These are phyloP conservation scores for Batillaria attramentaria DNA, from an alignment of 1,140 invertebrate species.

Conservation along the genomic window DNA sequence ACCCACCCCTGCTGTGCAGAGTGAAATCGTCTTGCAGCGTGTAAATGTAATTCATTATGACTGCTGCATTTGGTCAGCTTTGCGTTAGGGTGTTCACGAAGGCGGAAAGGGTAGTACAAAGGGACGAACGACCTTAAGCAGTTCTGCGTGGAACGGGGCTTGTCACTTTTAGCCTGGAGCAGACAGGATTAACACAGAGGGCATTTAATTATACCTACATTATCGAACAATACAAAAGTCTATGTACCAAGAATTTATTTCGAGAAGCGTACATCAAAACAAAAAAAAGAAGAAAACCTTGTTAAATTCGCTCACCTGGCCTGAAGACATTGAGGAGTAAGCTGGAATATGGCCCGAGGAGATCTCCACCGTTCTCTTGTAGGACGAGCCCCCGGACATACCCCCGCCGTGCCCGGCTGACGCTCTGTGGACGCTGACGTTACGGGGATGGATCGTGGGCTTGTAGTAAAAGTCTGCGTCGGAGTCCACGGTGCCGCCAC, in stretches of 20 bases:
- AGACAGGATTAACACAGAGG: constrained; percentile 27
- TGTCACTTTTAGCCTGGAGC: constrained; percentile 30
- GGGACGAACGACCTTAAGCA: no score
- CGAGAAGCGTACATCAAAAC: no score
- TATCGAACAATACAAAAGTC: no score
- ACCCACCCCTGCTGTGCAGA: no score
- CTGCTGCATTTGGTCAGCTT: no score
- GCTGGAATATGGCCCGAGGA: constrained; percentile 32
- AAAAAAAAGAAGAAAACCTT: no score
- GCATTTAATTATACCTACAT: no score
- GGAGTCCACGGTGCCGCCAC: background rate
- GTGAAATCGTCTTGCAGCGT: no score
- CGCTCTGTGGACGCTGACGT: constrained; percentile 44
- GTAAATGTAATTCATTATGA: no score
- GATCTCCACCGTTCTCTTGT: constrained; percentile 57
- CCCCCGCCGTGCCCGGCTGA: constrained; percentile 39
- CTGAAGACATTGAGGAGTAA: constrained; percentile 3
- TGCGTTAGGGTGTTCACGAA: no score
- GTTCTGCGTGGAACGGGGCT: constrained; percentile 15
- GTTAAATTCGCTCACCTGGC: background rate
- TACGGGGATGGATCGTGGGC: constrained; percentile 53
- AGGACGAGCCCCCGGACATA: constrained; percentile 19
- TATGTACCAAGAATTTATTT: no score
- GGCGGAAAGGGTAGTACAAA: no score
- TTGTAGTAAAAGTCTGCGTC: constrained; percentile 52